phyloP scores from a whole-genome alignment of 2,113 vertebrate species.

The Mesocricetus auratus region DNA sequence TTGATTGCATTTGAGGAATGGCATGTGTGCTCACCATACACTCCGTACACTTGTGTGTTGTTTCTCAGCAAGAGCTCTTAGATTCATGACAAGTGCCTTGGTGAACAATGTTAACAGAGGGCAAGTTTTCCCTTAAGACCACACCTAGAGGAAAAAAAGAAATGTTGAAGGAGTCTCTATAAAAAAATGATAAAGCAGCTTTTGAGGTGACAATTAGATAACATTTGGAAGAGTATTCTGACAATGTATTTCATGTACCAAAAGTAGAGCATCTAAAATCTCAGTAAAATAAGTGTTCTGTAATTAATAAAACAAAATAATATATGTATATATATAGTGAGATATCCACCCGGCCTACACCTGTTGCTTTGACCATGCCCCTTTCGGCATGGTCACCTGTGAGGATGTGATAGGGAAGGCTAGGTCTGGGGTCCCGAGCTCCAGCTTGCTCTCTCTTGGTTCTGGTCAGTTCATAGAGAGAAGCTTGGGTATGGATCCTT shows the following conservation, averaged over 20 bases:
- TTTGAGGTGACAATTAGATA: not conserved
- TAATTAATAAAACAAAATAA: not conserved
- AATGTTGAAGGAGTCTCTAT: not conserved
- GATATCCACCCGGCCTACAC: too few species aligned
- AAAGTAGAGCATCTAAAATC: not conserved
- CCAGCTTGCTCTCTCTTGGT: too few species aligned
- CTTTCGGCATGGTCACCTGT: too few species aligned
- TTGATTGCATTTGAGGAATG: not conserved
- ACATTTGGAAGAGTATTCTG: not conserved
- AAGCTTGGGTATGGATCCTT: too few species aligned
- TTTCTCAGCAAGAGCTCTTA: not conserved
- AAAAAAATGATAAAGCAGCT: not conserved
- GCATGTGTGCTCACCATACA: not conserved
- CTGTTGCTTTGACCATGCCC: too few species aligned
- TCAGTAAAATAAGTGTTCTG: not conserved
- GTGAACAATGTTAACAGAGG: not conserved
- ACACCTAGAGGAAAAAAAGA: not conserved
- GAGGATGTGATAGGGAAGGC: too few species aligned
- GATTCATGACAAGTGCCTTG: not conserved
- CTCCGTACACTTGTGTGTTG: not conserved
- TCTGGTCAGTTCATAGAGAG: too few species aligned
- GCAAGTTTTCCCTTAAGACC: not conserved
- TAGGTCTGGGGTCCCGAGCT: too few species aligned
- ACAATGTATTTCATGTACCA: not conserved
- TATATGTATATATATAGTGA: too few species aligned